A percentile compares a stretch with the other conserved stretches of the same genome.
These are phyloP conservation scores for Pinna nobilis DNA, from an alignment of 1,140 invertebrate species.

Conservation along the genomic window DNA sequence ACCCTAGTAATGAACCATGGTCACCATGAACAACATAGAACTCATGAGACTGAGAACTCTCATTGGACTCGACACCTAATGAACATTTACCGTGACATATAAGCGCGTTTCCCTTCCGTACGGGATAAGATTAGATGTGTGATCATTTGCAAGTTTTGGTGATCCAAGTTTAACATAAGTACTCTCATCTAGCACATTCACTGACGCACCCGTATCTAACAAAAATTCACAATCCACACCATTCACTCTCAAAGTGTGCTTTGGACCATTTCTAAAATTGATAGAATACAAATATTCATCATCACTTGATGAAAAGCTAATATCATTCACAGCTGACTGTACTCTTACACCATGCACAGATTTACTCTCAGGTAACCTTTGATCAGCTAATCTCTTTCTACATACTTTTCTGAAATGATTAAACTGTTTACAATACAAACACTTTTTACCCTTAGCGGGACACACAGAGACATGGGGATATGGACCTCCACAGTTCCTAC, in stretches of 20 bases:
- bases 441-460: conserved; percentile 14
- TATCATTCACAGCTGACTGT: neutral
- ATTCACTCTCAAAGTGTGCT: neutral
- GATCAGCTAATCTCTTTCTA: neutral
- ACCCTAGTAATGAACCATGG: neutral
- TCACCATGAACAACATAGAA: neutral
- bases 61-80: neutral
- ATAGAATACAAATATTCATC: conserved; percentile 4
- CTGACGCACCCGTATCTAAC: neutral
- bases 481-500: conserved; percentile 13
- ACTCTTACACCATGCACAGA: neutral
- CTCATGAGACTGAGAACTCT: neutral
- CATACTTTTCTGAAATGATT: neutral
- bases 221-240: neutral
- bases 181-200: neutral
- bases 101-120: neutral
- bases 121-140: neutral
- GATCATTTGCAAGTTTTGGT: neutral
- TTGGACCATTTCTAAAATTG: neutral
- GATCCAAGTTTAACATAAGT: neutral
- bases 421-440: neutral
- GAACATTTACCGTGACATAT: neutral
- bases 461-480: neutral
- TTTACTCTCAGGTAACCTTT: neutral
- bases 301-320: neutral